phyloP scores from a whole-genome alignment of 1,140 invertebrate species.

The Cecropterus lyciades region DNA sequence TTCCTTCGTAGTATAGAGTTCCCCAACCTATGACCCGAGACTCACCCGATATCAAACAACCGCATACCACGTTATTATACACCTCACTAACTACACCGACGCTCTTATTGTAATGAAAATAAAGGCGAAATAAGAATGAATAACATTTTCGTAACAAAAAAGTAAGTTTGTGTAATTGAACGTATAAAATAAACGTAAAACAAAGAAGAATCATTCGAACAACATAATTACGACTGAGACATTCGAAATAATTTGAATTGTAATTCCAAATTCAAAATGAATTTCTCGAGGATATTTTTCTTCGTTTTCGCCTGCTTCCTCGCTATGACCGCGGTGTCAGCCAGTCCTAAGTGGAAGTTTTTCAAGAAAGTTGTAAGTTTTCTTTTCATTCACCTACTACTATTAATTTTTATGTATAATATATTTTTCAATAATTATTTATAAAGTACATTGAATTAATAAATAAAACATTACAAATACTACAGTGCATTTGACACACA shows the following conservation, averaged over 20 bases:
- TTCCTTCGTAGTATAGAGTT: neutral
- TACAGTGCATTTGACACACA: too few species aligned
- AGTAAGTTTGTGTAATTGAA: constrained; percentile 7
- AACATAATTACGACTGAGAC: neutral
- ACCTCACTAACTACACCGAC: neutral
- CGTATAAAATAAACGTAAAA: neutral
- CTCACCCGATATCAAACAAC: constrained; percentile 11
- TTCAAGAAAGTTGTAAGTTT: constrained; percentile 68
- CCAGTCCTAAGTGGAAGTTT: constrained; percentile 53
- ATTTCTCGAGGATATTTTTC: constrained; percentile 58
- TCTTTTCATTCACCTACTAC: too few species aligned
- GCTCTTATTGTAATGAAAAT: neutral
- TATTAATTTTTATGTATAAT: too few species aligned
- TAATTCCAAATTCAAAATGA: constrained; percentile 44
- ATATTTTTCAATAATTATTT: too few species aligned
- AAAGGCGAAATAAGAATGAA: too few species aligned
- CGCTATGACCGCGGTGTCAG: constrained; percentile 45
- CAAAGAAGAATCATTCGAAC: constrained; percentile 10
- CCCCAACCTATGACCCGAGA: neutral
- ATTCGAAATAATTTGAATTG: constrained; percentile 3
- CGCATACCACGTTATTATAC: neutral
- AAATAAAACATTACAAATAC: too few species aligned
- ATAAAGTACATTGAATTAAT: too few species aligned
- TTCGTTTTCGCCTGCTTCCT: constrained; percentile 55
- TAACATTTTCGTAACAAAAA: too few species aligned